phyloP scores from a whole-genome alignment of 2,113 vertebrate genomes.

The Hymenochirus boettgeri region DNA sequence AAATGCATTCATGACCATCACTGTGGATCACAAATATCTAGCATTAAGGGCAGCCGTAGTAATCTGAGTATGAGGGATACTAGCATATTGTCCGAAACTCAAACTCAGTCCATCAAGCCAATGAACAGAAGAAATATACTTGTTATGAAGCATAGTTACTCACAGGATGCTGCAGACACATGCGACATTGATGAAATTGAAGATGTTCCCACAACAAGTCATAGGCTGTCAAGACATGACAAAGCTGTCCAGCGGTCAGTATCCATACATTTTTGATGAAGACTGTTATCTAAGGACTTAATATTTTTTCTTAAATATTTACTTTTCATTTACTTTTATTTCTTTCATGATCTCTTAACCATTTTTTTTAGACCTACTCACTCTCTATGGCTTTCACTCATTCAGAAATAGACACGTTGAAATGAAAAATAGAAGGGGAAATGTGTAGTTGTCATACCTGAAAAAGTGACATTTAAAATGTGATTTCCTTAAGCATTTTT shows the following conservation, averaged over 20 bases:
- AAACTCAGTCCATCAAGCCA: slow-evolving; percentile 77
- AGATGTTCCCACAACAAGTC: slow-evolving; percentile 94
- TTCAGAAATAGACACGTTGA: background rate
- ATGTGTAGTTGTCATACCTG: too few relatives aligned
- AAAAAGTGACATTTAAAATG: too few relatives aligned
- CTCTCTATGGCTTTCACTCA: slow-evolving; percentile 20
- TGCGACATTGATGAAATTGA: slow-evolving; percentile 94
- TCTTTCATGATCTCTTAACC: slow-evolving; percentile 1
- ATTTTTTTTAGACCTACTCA: slow-evolving; percentile 1
- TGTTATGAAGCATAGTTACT: slow-evolving; percentile 98
- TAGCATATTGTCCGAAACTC: slow-evolving; percentile 80
- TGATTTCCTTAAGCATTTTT: too few relatives aligned
- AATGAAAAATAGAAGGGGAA: background rate
- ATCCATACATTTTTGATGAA: slow-evolving; percentile 86
- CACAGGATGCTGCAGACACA: slow-evolving; percentile 84
- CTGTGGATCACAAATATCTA: slow-evolving; percentile 90
- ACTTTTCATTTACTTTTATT: slow-evolving; percentile 31
- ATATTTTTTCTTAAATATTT: slow-evolving; percentile 46
- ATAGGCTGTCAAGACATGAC: slow-evolving; percentile 92
- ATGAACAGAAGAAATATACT: slow-evolving; percentile 88
- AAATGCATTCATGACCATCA: slow-evolving; percentile 95
- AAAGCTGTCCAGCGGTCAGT: slow-evolving; percentile 99
- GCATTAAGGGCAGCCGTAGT: slow-evolving; percentile 82
- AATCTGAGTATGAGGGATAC: slow-evolving; percentile 87
- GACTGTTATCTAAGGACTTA: slow-evolving; percentile 57